Evolutionary conservation across 2,797 vertebrate species (phyloP), one percentile per base, ranked within the genome.

Genomic region (Pangasius krempfi): DNA sequence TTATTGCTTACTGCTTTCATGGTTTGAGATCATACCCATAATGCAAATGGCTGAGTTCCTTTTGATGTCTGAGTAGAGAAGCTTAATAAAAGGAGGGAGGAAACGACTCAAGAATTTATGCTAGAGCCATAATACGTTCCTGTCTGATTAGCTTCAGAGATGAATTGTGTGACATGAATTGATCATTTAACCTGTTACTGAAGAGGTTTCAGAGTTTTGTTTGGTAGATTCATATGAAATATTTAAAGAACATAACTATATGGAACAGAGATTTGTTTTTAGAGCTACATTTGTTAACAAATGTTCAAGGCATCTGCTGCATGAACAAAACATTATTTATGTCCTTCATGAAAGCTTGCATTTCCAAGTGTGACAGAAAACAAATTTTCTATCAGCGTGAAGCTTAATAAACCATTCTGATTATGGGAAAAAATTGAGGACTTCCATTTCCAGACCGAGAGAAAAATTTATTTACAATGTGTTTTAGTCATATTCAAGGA

Each of bases 1-100:
- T 93, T 93, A 92, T 91, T 93, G 68, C 94, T 93, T 93, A 90
- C 91, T 93, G 94, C 94, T 93, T 94, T 95, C 95, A 95, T 92
- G 94, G 94, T 93, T 92, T 90, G 93, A 95, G 94, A 95, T 95
- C 93, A 94, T 95, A 95, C 94, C 95, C 94, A 94, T 93, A 94
- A 95, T 95, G 94, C 94, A 95, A 95, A 95, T 94, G 91, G 93
- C 93, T 94, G 94, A 93, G 93, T 92, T 94, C 91, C 93, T 95
- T 96, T 96, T 96, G 95, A 96, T 94, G 95, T 95, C 93, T 90
- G 92, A 33, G n/a, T 64, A 90, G 93, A 93, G 93, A 87, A 25
- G 94, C 95, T 95, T 93, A 86, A 70, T 70, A 84, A 68, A 94
- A 95, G 92, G 3, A 93, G 93, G 93, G 93, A 56, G 89, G 58